Percentiles rank a stretch among this genome's conserved stretches.
phyloP scores from a whole-genome alignment of 2,888 invertebrate species.

The Diplolepis rosae region DNA sequence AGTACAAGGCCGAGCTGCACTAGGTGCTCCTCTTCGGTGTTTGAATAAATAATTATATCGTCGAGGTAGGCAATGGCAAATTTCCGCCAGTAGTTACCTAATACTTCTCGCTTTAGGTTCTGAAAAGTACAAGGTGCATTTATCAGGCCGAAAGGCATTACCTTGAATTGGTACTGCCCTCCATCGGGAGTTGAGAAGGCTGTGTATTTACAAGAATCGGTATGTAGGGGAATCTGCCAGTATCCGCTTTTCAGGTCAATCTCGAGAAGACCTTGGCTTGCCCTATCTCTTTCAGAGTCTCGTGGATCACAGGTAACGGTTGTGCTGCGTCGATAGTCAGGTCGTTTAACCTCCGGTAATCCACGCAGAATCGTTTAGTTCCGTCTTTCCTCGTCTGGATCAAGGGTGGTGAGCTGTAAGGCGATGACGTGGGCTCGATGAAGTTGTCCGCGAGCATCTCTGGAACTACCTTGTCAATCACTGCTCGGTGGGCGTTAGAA shows the following conservation, averaged over 20 bases:
- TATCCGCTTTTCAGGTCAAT: neutral
- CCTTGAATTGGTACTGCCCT: conserved; percentile 55
- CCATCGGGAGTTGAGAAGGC: conserved; percentile 30
- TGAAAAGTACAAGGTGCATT: conserved; percentile 24
- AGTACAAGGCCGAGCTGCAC: neutral
- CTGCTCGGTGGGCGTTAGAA: too few relatives aligned
- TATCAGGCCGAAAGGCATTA: conserved; percentile 51
- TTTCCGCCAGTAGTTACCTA: conserved; percentile 42
- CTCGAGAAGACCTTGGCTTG: neutral
- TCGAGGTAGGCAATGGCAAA: conserved; percentile 33
- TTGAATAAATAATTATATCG: conserved; percentile 17
- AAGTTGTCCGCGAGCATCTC: too few relatives aligned
- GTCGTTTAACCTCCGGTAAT: too few relatives aligned
- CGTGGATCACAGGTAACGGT: too few relatives aligned
- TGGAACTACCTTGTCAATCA: too few relatives aligned
- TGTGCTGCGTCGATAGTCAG: too few relatives aligned
- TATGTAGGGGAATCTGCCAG: neutral
- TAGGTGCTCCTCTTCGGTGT: conserved; percentile 1
- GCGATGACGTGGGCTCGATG: too few relatives aligned
- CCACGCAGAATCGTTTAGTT: too few relatives aligned
- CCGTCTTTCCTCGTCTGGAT: too few relatives aligned
- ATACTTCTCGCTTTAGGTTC: conserved; percentile 44
- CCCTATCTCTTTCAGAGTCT: too few relatives aligned
- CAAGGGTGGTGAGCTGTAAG: too few relatives aligned
- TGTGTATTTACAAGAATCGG: neutral